phyloP scores from a whole-genome alignment of 2,888 invertebrate genomes.

The Drosophila multiciliata region DNA sequence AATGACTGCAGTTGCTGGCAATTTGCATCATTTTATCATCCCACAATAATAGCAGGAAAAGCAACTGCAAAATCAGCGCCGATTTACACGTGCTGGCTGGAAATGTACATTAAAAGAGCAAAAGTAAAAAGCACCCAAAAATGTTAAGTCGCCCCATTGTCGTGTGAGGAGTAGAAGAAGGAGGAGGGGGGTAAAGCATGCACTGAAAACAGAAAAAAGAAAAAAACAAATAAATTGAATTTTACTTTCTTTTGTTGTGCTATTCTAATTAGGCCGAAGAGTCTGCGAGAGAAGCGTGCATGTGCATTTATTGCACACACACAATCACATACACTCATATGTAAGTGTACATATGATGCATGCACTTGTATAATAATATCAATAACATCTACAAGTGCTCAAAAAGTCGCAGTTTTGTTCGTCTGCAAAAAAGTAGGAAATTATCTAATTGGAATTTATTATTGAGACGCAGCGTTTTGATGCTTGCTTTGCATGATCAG shows the following conservation, averaged over 20 bases:
- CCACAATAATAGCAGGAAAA: constrained; percentile 5
- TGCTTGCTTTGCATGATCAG: constrained; percentile 37
- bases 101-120: constrained; percentile 43
- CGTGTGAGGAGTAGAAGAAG: constrained; percentile 7
- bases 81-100: constrained; percentile 51
- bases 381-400: constrained; percentile 44
- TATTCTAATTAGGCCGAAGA: constrained; percentile 50
- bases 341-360: not conserved
- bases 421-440: constrained; percentile 33
- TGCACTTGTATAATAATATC: constrained; percentile 23
- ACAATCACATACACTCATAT: not conserved
- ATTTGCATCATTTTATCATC: constrained; percentile 29
- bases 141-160: constrained; percentile 39
- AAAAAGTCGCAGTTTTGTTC: constrained; percentile 43
- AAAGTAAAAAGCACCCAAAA: not conserved
- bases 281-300: constrained; percentile 4
- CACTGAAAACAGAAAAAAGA: constrained; percentile 3
- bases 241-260: constrained; percentile 55
- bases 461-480: constrained; percentile 19
- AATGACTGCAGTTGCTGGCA: constrained; percentile 5
- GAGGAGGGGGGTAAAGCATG: constrained; percentile 41
- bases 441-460: constrained; percentile 59
- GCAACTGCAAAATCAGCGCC: constrained; percentile 13
- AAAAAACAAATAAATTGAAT: constrained; percentile 13
- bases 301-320: not conserved